Percentiles rank a stretch among this genome's conserved stretches.
phyloP scores from a whole-genome alignment of 2,113 vertebrate genomes.

The Leucoraja erinaceus region DNA sequence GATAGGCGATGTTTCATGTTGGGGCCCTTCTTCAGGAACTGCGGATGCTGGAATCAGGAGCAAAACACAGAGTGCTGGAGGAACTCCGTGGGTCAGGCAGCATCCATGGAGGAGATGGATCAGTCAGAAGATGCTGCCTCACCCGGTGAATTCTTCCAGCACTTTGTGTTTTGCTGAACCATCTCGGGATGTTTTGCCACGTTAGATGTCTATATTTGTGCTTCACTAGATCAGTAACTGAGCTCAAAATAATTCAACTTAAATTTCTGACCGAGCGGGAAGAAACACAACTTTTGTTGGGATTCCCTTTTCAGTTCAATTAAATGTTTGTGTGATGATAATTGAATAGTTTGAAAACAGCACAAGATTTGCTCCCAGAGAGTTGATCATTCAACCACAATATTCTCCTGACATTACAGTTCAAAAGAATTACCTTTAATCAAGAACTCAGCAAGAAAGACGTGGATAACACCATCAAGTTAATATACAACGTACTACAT shows the following conservation, averaged over 20 bases:
- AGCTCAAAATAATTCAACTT: not conserved
- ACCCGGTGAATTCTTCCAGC: no score
- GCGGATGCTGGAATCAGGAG: no score
- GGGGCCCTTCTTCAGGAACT: no score
- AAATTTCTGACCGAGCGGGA: no score
- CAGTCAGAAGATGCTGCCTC: no score
- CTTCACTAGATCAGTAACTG: not conserved
- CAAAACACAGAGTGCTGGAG: no score
- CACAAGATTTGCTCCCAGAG: not conserved
- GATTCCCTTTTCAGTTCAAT: not conserved
- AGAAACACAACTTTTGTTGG: not conserved
- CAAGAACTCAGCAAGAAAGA: not conserved
- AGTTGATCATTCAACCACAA: not conserved
- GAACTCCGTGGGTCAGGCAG: no score
- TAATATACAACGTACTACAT: not conserved
- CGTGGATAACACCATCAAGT: not conserved
- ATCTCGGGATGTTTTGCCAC: no score
- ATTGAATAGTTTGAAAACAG: not conserved
- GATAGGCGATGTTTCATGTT: no score
- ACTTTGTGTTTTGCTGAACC: no score
- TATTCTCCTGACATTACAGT: not conserved
- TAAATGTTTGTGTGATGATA: not conserved
- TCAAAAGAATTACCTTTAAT: not conserved
- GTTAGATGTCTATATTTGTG: not conserved
- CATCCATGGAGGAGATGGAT: no score